Percentiles rank a stretch among this genome's conserved stretches.
Evolutionary conservation across 1,140 invertebrate species (phyloP).

Genomic region (Brachionus calyciflorus): DNA sequence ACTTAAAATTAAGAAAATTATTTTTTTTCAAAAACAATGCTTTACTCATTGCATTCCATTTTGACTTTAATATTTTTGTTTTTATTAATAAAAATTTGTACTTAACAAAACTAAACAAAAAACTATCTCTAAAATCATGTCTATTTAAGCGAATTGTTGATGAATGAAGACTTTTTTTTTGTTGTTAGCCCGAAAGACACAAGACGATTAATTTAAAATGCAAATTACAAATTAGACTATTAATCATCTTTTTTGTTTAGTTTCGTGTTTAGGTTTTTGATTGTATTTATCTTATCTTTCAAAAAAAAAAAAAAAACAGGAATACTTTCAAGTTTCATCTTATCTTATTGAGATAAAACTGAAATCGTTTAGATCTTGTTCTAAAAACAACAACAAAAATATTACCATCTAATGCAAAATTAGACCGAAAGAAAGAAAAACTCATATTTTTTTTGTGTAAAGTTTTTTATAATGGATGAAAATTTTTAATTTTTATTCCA

Average conservation of each 20-base stretch:
- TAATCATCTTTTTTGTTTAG: neutral
- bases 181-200: constrained; percentile 22
- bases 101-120: too few species aligned
- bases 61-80: too few species aligned
- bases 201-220: constrained; percentile 40
- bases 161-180: too few species aligned
- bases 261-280: too few species aligned
- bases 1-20: too few species aligned
- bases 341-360: neutral
- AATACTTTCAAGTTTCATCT: neutral
- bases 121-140: too few species aligned
- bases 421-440: neutral
- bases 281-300: constrained; percentile 28
- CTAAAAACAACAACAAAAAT: too few species aligned
- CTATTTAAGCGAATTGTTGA: too few species aligned
- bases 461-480: neutral
- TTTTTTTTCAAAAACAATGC: too few species aligned
- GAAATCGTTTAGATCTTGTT: neutral
- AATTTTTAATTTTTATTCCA: neutral
- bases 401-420: neutral
- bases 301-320: neutral
- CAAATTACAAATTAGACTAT: constrained; percentile 30
- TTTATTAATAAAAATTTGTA: too few species aligned
- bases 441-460: too few species aligned
- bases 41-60: too few species aligned